phyloP scores from a whole-genome alignment of 1,140 invertebrate species.

The Drepana arcuata region DNA sequence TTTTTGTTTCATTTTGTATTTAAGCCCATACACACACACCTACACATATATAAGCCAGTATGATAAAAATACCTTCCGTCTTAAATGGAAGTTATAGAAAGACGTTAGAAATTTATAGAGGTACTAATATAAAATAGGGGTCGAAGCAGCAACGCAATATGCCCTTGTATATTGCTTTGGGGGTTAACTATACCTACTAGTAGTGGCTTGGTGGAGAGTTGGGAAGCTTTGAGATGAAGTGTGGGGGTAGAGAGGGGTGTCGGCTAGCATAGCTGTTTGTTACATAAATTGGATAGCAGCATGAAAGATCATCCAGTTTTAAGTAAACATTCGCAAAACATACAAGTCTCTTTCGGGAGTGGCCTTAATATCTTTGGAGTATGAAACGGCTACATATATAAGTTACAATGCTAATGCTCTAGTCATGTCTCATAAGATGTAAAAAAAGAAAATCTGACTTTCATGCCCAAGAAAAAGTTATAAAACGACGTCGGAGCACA shows the following conservation, averaged over 20 bases:
- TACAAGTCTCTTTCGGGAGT: slow-evolving; percentile 1
- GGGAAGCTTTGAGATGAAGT: slow-evolving; percentile 34
- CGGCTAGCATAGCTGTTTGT: slow-evolving; percentile 20
- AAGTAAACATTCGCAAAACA: slow-evolving; percentile 1
- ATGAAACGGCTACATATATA: slow-evolving; percentile 9
- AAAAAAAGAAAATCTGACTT: slow-evolving; percentile 5
- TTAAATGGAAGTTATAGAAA: too few species aligned
- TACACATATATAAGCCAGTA: too few species aligned
- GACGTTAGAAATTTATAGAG: too few species aligned
- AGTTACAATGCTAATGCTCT: slow-evolving; percentile 7
- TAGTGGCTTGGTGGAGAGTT: slow-evolving; percentile 26
- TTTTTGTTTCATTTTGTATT: too few species aligned
- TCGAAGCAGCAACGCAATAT: too few species aligned
- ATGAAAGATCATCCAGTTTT: slow-evolving; percentile 2
- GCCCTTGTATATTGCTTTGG: too few species aligned
- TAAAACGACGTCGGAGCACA: too few species aligned
- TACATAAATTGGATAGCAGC: slow-evolving; percentile 22
- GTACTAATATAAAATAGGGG: too few species aligned
- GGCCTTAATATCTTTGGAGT: slow-evolving; percentile 3
- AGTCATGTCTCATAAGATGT: slow-evolving; percentile 1
- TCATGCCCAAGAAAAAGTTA: too few species aligned
- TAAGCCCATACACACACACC: too few species aligned
- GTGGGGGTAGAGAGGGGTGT: slow-evolving; percentile 13
- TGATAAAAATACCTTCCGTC: too few species aligned
- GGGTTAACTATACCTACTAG: too few species aligned